A percentile compares a stretch with the other conserved stretches of the same genome.
Evolutionary conservation across 2,888 invertebrate species (phyloP).

Genomic region (Xylota segnis): DNA sequence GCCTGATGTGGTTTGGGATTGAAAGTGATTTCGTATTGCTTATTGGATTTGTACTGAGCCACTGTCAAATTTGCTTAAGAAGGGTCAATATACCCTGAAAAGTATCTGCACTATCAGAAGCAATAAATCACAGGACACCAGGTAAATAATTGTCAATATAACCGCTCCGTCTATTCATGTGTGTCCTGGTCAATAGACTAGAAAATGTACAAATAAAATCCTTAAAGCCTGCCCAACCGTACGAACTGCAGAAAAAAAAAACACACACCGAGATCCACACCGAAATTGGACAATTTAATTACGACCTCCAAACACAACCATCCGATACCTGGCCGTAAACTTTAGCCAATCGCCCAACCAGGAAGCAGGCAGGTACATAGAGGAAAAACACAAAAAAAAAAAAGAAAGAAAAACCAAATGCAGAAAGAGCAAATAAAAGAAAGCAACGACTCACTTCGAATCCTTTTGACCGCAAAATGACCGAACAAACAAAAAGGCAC

Average conservation of each 20-base stretch:
- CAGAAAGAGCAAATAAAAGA: constrained; percentile 14
- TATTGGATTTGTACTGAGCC: background rate
- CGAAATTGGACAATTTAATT: constrained; percentile 51
- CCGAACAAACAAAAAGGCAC: constrained; percentile 29
- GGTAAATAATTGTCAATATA: background rate
- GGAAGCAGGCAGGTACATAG: background rate
- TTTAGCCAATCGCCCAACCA: background rate
- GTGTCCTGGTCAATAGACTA: constrained; percentile 25
- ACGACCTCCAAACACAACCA: background rate
- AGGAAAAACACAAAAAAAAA: background rate
- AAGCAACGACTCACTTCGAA: constrained; percentile 18
- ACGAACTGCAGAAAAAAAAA: background rate
- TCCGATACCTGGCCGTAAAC: background rate
- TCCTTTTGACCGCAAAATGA: constrained; percentile 33
- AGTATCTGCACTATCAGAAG: too few species aligned
- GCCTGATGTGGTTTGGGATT: background rate
- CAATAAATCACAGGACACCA: background rate
- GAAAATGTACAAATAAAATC: constrained; percentile 27
- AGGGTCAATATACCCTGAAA: too few species aligned
- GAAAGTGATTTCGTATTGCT: background rate
- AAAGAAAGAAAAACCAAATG: background rate
- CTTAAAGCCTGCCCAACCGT: constrained; percentile 2
- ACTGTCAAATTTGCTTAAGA: background rate
- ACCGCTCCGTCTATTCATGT: background rate
- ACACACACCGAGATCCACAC: background rate